Conservation (phyloP, 2,888 invertebrate species). For the Lydus trimaculatus region DNA sequence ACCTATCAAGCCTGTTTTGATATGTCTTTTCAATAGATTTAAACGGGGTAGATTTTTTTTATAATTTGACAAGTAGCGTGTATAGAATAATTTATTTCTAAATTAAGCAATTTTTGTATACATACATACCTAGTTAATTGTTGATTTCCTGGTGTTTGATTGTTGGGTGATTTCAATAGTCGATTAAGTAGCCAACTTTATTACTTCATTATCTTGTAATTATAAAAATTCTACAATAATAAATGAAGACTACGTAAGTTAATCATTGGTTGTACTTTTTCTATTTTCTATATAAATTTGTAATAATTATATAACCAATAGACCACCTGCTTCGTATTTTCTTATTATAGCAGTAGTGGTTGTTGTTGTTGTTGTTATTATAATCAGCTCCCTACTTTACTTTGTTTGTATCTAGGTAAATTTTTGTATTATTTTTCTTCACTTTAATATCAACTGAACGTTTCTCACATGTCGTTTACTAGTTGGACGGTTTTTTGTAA, state of each 20-base stretch:
- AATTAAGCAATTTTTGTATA: not conserved
- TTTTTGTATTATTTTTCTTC: not conserved
- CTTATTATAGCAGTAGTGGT: too few relatives aligned
- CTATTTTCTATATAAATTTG: slow-evolving; percentile 1
- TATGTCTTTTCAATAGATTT: not conserved
- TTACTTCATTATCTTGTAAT: not conserved
- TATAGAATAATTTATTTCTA: not conserved
- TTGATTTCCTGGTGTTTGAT: not conserved
- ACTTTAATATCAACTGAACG: not conserved
- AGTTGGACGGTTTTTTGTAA: not conserved
- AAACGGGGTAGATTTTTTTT: not conserved
- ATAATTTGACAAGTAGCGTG: not conserved
- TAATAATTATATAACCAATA: not conserved
- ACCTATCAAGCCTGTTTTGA: not conserved
- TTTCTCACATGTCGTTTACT: not conserved
- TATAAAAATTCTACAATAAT: not conserved
- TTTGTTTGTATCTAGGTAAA: not conserved
- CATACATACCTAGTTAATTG: too few relatives aligned
- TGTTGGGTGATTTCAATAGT: not conserved
- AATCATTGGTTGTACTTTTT: not conserved
- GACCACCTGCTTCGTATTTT: slow-evolving; percentile 4
- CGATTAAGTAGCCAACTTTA: not conserved
- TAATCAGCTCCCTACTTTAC: not conserved
- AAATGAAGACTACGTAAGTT: not conserved
- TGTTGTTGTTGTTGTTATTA: not conserved